Percentiles rank a stretch among this genome's conserved stretches.
Evolutionary conservation across 1,140 invertebrate genomes (phyloP).

Genomic region (Lineus longissimus): DNA sequence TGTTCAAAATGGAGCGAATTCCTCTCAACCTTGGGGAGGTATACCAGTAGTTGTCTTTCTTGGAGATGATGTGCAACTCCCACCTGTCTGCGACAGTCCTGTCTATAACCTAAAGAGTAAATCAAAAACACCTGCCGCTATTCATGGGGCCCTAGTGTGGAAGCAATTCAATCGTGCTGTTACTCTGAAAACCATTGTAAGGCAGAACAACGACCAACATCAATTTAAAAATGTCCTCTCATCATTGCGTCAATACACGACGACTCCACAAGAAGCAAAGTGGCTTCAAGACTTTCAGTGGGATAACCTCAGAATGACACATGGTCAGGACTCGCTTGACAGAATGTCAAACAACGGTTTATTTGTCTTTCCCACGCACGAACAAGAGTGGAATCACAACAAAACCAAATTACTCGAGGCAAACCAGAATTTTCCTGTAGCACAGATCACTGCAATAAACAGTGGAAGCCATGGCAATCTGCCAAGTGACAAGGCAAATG

Average conservation of each 20-base stretch:
- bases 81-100: slow-evolving; percentile 22
- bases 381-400: neutral
- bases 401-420: neutral
- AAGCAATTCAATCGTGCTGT: slow-evolving; percentile 18
- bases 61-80: slow-evolving; percentile 26
- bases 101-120: slow-evolving; percentile 16
- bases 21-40: slow-evolving; percentile 19
- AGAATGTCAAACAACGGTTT: neutral
- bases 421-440: neutral
- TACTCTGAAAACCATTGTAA: slow-evolving; percentile 13
- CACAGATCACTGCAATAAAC: neutral
- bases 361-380: neutral
- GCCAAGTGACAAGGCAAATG: neutral
- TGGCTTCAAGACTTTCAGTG: slow-evolving; percentile 3
- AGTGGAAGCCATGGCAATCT: neutral
- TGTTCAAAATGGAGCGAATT: slow-evolving; percentile 5
- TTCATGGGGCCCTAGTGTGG: slow-evolving; percentile 23
- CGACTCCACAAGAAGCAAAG: neutral
- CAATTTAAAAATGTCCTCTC: slow-evolving; percentile 11
- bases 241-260: neutral
- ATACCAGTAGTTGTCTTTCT: slow-evolving; percentile 25
- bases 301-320: neutral
- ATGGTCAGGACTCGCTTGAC: neutral
- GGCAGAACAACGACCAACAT: slow-evolving; percentile 16
- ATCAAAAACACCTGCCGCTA: slow-evolving; percentile 7